These are phyloP conservation scores for Aleadryas rufinucha DNA, from an alignment of 2,113 vertebrate genomes.

Conservation along the genomic window DNA sequence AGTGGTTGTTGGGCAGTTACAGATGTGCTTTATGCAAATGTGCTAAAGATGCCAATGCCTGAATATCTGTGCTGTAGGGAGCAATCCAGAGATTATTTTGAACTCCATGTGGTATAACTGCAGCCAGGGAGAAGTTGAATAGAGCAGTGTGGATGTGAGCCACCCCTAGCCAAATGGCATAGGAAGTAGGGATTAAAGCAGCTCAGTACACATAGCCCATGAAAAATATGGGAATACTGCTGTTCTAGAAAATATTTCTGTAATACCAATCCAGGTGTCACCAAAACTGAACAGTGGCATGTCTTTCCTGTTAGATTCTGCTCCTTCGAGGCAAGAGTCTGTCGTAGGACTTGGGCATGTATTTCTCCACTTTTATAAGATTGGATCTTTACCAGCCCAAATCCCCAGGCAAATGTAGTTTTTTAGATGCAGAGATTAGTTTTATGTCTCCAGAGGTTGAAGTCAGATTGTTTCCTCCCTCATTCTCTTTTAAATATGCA, in stretches of 20 bases:
- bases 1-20: background rate
- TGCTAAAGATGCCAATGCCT: background rate
- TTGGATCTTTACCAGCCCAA: background rate
- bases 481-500: background rate
- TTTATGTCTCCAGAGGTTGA: background rate
- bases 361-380: background rate
- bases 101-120: background rate
- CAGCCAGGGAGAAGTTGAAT: background rate
- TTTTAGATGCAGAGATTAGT: background rate
- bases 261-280: background rate
- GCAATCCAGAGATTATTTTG: accelerated
- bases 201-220: background rate
- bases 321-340: background rate
- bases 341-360: background rate
- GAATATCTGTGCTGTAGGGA: background rate
- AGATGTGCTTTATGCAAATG: background rate
- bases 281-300: background rate
- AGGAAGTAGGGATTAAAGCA: background rate
- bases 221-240: background rate
- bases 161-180: accelerated
- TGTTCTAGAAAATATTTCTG: background rate
- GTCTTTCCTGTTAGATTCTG: background rate
- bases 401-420: background rate
- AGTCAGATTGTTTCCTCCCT: background rate
- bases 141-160: background rate